Conservation (phyloP, 2,797 vertebrate species). For the Cuculus canorus region DNA sequence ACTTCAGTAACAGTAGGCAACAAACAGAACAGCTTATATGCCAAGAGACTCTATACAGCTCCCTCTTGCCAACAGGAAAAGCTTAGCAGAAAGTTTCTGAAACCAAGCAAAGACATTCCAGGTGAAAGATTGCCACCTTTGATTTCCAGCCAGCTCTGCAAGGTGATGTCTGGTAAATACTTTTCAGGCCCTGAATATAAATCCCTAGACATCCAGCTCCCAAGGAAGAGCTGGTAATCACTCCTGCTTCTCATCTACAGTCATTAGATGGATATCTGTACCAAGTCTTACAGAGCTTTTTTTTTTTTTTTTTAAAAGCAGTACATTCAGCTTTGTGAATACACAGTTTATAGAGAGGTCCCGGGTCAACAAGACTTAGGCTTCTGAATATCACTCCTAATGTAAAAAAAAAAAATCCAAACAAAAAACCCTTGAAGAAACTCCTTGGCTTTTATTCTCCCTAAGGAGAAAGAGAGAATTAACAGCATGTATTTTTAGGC, state of each 20-base stretch:
- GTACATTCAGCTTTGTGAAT: neutral
- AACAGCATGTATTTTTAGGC: slow-evolving; percentile 10
- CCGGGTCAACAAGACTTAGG: neutral
- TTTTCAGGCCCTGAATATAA: neutral
- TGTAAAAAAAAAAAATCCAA: neutral
- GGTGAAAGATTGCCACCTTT: neutral
- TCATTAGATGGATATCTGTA: neutral
- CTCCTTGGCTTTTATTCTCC: neutral
- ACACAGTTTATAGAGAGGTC: neutral
- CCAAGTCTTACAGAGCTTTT: neutral
- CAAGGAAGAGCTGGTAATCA: neutral
- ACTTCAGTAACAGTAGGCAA: neutral
- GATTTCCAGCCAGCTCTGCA: slow-evolving; percentile 10
- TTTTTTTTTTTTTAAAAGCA: neutral
- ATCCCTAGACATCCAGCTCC: neutral
- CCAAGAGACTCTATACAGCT: neutral
- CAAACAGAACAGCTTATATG: neutral
- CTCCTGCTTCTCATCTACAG: neutral
- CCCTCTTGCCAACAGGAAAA: neutral
- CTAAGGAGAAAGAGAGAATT: neutral
- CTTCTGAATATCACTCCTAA: neutral
- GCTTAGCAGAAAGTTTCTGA: neutral
- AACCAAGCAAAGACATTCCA: neutral
- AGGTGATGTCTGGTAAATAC: neutral
- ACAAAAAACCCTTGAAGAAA: neutral